These are phyloP conservation scores for Standfussiana lucernea DNA, from an alignment of 2,888 invertebrate species.

Conservation along the genomic window DNA sequence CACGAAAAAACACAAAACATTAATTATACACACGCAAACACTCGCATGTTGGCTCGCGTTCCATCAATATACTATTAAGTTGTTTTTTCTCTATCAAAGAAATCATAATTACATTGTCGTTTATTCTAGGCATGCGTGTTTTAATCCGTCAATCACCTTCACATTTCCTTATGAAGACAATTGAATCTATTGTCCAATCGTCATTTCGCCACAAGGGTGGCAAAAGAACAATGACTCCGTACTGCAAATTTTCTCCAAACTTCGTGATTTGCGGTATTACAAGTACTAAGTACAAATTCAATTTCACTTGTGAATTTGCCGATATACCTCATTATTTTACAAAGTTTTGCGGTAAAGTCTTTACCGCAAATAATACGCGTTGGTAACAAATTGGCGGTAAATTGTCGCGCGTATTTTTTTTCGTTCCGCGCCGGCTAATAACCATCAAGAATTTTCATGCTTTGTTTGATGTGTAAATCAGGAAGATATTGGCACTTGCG, in stretches of 20 bases:
- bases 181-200: slow-evolving; percentile 32
- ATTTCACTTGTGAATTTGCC: slow-evolving; percentile 48
- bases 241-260: slow-evolving; percentile 54
- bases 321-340: slow-evolving; percentile 37
- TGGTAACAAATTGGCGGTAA: slow-evolving; percentile 60
- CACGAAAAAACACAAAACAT: slow-evolving; percentile 42
- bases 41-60: slow-evolving; percentile 52
- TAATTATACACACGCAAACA: slow-evolving; percentile 47
- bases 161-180: slow-evolving; percentile 63
- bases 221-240: slow-evolving; percentile 41
- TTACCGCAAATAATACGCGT: slow-evolving; percentile 41
- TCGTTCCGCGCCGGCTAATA: slow-evolving; percentile 21
- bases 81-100: slow-evolving; percentile 57
- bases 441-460: slow-evolving; percentile 61
- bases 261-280: slow-evolving; percentile 45
- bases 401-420: slow-evolving; percentile 54
- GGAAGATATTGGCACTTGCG: slow-evolving; percentile 55
- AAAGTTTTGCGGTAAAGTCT: slow-evolving; percentile 52
- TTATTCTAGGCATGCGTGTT: slow-evolving; percentile 55
- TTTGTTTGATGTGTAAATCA: slow-evolving; percentile 65
- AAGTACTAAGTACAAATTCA: slow-evolving; percentile 33
- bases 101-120: slow-evolving; percentile 54
- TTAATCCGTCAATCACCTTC: slow-evolving; percentile 42
- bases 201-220: slow-evolving; percentile 21
- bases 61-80: slow-evolving; percentile 41